Evolutionary conservation across 2,113 vertebrate species (phyloP), one percentile per base, ranked within the genome.

Genomic region (Neofelis nebulosa): DNA sequence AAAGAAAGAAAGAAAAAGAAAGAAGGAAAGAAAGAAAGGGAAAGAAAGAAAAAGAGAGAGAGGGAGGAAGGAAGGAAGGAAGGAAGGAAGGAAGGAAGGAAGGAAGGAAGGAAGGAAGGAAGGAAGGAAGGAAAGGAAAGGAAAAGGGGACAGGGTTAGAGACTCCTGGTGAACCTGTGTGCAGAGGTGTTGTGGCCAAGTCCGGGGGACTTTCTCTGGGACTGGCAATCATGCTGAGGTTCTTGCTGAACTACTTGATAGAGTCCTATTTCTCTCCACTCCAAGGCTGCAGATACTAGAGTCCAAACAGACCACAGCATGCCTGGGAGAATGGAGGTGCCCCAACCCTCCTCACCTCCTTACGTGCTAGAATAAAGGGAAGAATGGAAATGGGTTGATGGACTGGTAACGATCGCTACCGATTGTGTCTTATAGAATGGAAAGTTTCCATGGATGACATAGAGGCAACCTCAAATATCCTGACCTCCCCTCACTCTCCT

Each of bases 31-130:
- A 16, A 3, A 15, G n/a, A n/a, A n/a, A n/a, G n/a, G n/a, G n/a
- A n/a, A 12, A 14, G 13, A 52, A 14, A 14, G 4, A 16, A 3
- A 15, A 5, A 16, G 15, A 4, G 1, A 4, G 15, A 16, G 1
- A 52, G 50, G 12, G 3, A 52, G 50, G 12, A 52, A 52, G 3
- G 50, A 52, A 52, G 10, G 52, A 4, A 52, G 16, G 4, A 4
- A 52, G 15, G 15, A 6, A 41, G 36, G 25, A 6, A n/a, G n/a
- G n/a, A 14, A 38, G 13, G 27, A 14, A 31, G 15, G 15, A 6
- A 31, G n/a, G 21, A 23, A 57, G 7, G 2, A 8, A 57, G 2
- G 6, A 57, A 50, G 11, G 50, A 52, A 14, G 13, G 50, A 52
- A 41, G 36, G 25, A 6, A n/a, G n/a, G n/a, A 14, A 38, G 13